phyloP scores from a whole-genome alignment of 2,113 vertebrate species.

The Budorcas taxicolor region DNA sequence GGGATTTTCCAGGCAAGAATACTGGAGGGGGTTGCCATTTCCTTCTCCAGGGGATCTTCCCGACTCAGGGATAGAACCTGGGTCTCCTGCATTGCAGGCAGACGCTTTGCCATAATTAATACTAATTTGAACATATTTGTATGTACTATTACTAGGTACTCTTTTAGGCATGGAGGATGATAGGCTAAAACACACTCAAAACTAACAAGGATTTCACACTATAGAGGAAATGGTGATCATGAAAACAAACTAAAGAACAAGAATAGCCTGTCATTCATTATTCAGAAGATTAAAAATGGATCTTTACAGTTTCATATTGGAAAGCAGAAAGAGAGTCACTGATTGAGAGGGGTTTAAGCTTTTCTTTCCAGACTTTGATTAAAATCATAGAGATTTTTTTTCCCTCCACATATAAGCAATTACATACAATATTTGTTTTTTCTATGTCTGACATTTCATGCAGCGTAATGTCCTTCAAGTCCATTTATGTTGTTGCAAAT shows the following conservation, averaged over 20 bases:
- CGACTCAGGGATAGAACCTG: rapidly evolving
- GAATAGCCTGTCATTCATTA: background rate
- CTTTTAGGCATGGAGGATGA: background rate
- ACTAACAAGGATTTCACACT: background rate
- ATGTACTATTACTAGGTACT: background rate
- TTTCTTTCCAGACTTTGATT: background rate
- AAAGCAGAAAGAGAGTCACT: background rate
- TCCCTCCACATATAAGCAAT: background rate
- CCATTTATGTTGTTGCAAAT: background rate
- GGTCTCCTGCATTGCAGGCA: too few species aligned
- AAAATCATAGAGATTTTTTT: background rate
- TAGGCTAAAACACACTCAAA: background rate
- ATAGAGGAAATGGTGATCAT: background rate
- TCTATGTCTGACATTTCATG: background rate
- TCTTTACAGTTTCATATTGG: background rate
- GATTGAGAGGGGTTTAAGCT: background rate
- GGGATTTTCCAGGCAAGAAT: too few species aligned
- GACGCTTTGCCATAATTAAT: background rate
- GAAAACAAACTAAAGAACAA: background rate
- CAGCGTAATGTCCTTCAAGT: background rate
- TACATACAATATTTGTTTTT: background rate
- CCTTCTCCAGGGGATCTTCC: too few species aligned
- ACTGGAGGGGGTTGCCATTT: too few species aligned
- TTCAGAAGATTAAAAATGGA: background rate
- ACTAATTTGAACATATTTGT: background rate